These are phyloP conservation scores for Setophaga coronata DNA, from an alignment of 2,113 vertebrate species.

Conservation along the genomic window DNA sequence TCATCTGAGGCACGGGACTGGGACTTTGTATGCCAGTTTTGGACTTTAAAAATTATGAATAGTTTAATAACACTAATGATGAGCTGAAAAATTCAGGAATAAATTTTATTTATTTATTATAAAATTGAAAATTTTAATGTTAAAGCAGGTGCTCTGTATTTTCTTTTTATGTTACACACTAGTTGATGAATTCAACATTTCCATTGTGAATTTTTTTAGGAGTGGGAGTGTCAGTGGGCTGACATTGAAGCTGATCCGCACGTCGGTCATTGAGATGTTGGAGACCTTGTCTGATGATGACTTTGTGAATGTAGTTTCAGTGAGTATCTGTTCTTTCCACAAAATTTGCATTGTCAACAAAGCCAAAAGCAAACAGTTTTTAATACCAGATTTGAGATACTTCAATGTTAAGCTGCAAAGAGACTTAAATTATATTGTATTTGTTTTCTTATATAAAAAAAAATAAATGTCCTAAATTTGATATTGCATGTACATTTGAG, in stretches of 20 bases:
- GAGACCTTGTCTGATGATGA: slow-evolving; percentile 97
- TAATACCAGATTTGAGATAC: background rate
- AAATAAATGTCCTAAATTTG: background rate
- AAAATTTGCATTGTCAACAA: background rate
- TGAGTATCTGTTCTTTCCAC: slow-evolving; percentile 76
- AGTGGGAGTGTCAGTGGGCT: slow-evolving; percentile 96
- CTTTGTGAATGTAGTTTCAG: slow-evolving; percentile 98
- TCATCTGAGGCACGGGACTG: background rate
- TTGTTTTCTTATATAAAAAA: background rate
- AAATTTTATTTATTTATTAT: too few species aligned
- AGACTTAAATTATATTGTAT: background rate
- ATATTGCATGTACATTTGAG: background rate
- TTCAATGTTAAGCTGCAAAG: background rate
- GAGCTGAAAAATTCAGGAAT: background rate
- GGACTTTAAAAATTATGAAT: background rate
- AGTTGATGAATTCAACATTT: background rate
- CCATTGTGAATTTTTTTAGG: slow-evolving; percentile 58
- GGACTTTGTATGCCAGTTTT: background rate
- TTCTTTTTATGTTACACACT: background rate
- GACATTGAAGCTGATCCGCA: slow-evolving; percentile 94
- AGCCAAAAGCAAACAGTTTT: background rate
- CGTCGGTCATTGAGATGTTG: slow-evolving; percentile 95
- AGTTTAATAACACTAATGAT: background rate
- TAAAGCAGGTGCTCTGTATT: background rate
- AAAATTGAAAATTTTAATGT: background rate